Percentiles rank a stretch among this genome's conserved stretches.
Evolutionary conservation across 2,797 vertebrate species (phyloP).

Genomic region (Lagocephalus sceleratus): DNA sequence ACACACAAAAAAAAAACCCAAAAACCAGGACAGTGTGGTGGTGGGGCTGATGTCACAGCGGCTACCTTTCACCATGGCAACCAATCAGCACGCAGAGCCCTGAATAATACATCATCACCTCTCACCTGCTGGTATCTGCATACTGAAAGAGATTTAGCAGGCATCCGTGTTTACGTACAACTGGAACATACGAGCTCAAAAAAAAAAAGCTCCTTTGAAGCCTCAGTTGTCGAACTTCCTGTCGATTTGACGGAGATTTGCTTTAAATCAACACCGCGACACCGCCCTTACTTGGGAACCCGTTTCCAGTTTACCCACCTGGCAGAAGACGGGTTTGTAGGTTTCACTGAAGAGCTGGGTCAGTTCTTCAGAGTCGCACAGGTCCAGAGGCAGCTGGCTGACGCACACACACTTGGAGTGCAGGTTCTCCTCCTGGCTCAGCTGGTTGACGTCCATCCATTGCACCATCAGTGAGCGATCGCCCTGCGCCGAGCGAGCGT

Average conservation of each 20-base stretch:
- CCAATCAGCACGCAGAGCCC: constrained; percentile 16
- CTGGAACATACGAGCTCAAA: too few species aligned
- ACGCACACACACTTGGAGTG: constrained; percentile 96
- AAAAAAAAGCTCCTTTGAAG: too few species aligned
- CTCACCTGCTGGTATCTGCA: constrained; percentile 28
- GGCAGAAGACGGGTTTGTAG: constrained; percentile 93
- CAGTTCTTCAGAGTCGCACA: constrained; percentile 84
- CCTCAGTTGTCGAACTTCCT: too few species aligned
- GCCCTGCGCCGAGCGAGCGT: constrained; percentile 56
- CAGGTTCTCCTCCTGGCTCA: constrained; percentile 86
- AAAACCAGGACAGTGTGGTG: constrained; percentile 9
- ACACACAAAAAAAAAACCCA: neutral
- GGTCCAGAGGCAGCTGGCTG: constrained; percentile 86
- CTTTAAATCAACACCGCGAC: too few species aligned
- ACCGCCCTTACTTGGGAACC: neutral
- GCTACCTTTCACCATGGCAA: constrained; percentile 58
- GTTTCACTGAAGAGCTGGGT: constrained; percentile 84
- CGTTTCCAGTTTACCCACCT: constrained; percentile 75
- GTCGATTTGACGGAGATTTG: too few species aligned
- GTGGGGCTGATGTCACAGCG: constrained; percentile 32
- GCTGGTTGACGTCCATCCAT: constrained; percentile 96
- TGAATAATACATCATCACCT: constrained; percentile 30
- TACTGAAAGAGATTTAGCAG: constrained; percentile 3
- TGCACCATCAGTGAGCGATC: constrained; percentile 89
- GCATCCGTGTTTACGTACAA: neutral